Conservation (phyloP, 2,113 vertebrate genomes). For the Acinonyx jubatus region DNA sequence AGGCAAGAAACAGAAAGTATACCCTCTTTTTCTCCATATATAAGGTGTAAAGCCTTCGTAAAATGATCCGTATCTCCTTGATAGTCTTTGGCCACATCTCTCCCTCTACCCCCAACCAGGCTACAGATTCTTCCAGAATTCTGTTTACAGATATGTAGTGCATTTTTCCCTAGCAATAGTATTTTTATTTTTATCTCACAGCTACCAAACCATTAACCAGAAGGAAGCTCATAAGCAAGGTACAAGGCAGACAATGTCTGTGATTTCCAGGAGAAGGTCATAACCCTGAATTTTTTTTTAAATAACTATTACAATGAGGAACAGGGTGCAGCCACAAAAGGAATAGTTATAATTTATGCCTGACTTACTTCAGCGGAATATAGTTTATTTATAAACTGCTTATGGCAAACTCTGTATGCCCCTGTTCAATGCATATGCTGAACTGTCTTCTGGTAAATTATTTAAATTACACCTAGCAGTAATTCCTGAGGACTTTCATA, state of each 20-base stretch:
- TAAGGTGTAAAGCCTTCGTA: constrained; percentile 64
- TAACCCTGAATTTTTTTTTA: constrained; percentile 86
- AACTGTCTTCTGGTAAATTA: constrained; percentile 92
- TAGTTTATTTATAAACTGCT: constrained; percentile 93
- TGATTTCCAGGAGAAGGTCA: constrained; percentile 88
- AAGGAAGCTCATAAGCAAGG: constrained; percentile 84
- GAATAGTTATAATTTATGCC: constrained; percentile 90
- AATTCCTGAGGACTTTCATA: constrained; percentile 91
- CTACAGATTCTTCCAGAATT: constrained; percentile 77
- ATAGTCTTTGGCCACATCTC: constrained; percentile 67
- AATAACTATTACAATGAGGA: constrained; percentile 89
- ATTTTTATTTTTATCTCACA: constrained; percentile 86
- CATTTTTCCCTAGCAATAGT: constrained; percentile 77
- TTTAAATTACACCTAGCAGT: constrained; percentile 92
- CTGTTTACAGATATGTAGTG: constrained; percentile 82
- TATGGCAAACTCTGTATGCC: constrained; percentile 91
- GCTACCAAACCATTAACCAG: constrained; percentile 83
- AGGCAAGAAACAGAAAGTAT: constrained; percentile 69
- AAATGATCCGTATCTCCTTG: constrained; percentile 67
- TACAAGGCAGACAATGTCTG: constrained; percentile 81
- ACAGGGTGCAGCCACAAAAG: constrained; percentile 85
- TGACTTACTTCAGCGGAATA: constrained; percentile 90
- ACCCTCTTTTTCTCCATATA: neutral
- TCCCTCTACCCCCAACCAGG: neutral
- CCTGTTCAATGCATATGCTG: constrained; percentile 88